phyloP scores from a whole-genome alignment of 1,140 invertebrate species.

The Aleiodes sp. region DNA sequence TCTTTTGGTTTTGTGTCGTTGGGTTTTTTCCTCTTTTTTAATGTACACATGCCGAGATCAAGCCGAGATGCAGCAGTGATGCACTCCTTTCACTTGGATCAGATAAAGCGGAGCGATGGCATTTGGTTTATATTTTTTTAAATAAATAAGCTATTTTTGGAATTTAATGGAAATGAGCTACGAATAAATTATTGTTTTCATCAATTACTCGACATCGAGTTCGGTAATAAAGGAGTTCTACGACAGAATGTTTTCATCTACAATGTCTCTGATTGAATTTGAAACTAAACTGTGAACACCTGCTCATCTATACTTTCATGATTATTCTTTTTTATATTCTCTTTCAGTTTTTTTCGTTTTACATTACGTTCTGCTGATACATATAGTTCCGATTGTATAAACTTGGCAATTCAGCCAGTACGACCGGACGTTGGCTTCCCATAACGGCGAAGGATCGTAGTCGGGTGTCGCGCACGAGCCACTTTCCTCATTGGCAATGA shows the following conservation, averaged over 20 bases:
- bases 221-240: not conserved
- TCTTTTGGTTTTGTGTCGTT: not conserved
- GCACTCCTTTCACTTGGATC: not conserved
- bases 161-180: too few relatives aligned
- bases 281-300: not conserved
- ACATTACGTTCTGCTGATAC: not conserved
- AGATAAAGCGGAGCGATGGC: too few relatives aligned
- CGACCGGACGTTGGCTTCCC: slow-evolving; percentile 35
- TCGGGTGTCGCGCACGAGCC: slow-evolving; percentile 24
- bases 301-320: not conserved
- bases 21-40: too few relatives aligned
- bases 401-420: slow-evolving; percentile 20
- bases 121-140: too few relatives aligned
- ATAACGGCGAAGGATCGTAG: slow-evolving; percentile 35
- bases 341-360: slow-evolving; percentile 18
- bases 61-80: not conserved
- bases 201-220: too few relatives aligned
- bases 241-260: not conserved
- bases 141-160: too few relatives aligned
- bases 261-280: not conserved
- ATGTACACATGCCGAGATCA: too few relatives aligned
- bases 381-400: not conserved
- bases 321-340: slow-evolving; percentile 31
- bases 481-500: not conserved
- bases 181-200: too few relatives aligned